Evolutionary conservation across 2,797 vertebrate genomes (phyloP), one percentile per base, ranked within the genome.

Genomic region (Euthynnus affinis): DNA sequence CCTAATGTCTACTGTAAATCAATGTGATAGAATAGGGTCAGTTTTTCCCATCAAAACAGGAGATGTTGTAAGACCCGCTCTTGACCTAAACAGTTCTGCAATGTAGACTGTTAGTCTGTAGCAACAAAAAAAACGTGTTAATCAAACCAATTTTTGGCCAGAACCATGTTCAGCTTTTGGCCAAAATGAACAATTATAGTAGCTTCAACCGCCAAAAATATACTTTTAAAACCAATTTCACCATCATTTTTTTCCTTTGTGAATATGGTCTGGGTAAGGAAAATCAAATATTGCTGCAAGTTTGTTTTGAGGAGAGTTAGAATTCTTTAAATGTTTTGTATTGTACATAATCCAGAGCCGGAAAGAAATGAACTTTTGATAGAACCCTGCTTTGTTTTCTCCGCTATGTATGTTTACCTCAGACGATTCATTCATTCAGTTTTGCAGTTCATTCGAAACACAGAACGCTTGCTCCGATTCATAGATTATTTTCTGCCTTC

Each of bases 401-500:
- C 8, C 6, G 2, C 53, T 53, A 6, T 22, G 65, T 64, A 14
- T 27, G 44, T 72, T 58, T 64, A 20, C 67, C 18, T 80, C 58
- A 9, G 32, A 72, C 78, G 78, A 81, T 42, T 82, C 72, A 74
- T 77, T 79, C 66, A 53, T 49, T 62, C 6, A 5, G 13, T 23
- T 17, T 64, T 52, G 8, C 9, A 2, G 17, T 59, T 53, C 25
- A 82, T 12, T 34, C 9, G 34, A n/a, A n/a, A n/a, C n/a, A n/a
- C n/a, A n/a, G n/a, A n/a, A n/a, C n/a, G n/a, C n/a, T n/a, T n/a
- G n/a, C n/a, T 74, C 52, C 67, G 74, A 78, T 75, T 74, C 57
- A 7, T 25, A 40, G 57, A 81, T 76, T 84, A 56, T 82, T 74
- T 73, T 78, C 66, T 71, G 59, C 57, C 42, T 53, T 51, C 71